These are phyloP conservation scores for Ceryle rudis DNA, from an alignment of 2,797 vertebrate genomes.

Conservation along the genomic window DNA sequence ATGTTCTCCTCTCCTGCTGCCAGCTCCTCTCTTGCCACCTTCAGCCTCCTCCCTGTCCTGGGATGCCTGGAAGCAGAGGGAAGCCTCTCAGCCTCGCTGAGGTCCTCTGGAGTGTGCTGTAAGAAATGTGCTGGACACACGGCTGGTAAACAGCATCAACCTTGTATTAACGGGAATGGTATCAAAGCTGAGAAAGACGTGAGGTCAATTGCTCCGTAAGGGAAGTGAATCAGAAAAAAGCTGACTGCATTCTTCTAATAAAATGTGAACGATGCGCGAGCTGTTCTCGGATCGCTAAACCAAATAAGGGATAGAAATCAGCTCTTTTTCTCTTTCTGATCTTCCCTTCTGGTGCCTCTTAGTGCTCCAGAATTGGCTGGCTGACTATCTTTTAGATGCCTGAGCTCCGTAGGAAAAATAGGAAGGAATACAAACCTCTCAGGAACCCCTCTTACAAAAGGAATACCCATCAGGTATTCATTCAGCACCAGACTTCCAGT, in stretches of 20 bases:
- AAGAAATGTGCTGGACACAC: background rate
- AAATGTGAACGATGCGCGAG: background rate
- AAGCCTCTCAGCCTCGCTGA: background rate
- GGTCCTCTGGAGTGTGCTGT: background rate
- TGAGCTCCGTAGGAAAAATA: background rate
- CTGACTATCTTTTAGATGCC: background rate
- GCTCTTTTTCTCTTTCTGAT: conserved; percentile 1
- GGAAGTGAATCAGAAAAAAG: background rate
- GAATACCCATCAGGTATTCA: background rate
- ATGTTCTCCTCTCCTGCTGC: background rate
- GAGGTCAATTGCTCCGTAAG: background rate
- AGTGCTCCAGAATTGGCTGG: background rate
- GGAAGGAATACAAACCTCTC: background rate
- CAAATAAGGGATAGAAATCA: conserved; percentile 47
- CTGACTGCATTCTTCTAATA: conserved; percentile 21
- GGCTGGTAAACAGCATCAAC: background rate
- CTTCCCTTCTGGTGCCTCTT: conserved; percentile 26
- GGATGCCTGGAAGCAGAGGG: background rate
- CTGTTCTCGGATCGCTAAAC: background rate
- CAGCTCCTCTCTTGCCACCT: background rate
- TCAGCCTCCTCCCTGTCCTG: background rate
- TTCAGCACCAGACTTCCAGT: background rate
- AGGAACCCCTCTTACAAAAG: background rate
- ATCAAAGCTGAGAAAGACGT: conserved; percentile 5
- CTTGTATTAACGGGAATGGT: background rate